Base-by-base conservation (phyloP, 2,113 vertebrate species). In the Thinocorus orbignyianus region DNA sequence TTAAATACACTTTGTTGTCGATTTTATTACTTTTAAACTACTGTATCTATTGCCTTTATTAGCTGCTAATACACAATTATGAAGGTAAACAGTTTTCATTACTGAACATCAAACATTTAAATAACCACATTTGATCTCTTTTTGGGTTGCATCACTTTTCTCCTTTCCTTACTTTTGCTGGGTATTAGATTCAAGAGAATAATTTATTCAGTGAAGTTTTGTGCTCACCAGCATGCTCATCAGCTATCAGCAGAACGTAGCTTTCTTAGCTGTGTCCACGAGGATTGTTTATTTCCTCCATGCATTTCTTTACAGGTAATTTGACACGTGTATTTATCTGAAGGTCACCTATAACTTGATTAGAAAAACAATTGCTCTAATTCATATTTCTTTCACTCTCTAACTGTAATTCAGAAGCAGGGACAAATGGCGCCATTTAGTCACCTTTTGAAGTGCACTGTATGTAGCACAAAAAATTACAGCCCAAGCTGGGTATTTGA, bases 1-100 rank as follows among this genome's bases (percentile, higher is more conserved):
- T 98, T 98, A 98, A 98, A 98, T 97, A 98, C 98, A 98, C 98
- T 98, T 98, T 97, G 96, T 97, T 98, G 98, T 97, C 95, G 95
- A 98, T 98, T 97, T 97, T 98, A 98, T 98, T 98, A 97, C 98
- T 98, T 98, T 98, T 98, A 98, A 98, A 98, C 97, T 97, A 98
- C 97, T 98, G 98, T 98, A 98, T 98, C 97, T 98, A 95, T 98
- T 97, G 97, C 96, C 97, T 97, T 97, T 98, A 98, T 98, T 98
- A 97, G 94, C 91, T 89, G 44, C 95, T 98, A 97, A 97, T 97
- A 98, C 93, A 97, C 97, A 97, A 96, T 97, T 98, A 98, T 98
- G 95, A 98, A 98, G 97, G 98, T 98, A 98, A 98, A 98, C 94
- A 97, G 97, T 97, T 97, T 98, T 96, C 97, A 97, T 97, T 98